These are phyloP conservation scores for Lepus oiostolus DNA, from an alignment of 2,797 vertebrate species.

Conservation along the genomic window DNA sequence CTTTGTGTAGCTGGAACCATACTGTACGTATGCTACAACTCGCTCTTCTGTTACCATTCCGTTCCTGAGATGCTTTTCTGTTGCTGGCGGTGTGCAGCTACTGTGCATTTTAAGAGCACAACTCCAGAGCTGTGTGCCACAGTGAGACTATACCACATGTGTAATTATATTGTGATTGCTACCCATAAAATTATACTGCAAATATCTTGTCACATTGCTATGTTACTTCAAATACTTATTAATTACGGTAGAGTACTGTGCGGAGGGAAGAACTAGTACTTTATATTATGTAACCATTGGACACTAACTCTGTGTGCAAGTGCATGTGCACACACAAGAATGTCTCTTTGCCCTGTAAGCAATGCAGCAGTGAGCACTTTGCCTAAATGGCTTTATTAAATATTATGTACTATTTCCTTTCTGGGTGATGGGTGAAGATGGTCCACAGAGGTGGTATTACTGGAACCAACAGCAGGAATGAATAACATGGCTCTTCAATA, in stretches of 20 bases:
- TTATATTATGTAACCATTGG: constrained; percentile 44
- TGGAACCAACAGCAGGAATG: not conserved
- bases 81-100: not conserved
- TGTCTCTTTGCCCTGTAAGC: constrained; percentile 47
- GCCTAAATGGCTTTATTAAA: constrained; percentile 45
- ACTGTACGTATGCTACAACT: not conserved
- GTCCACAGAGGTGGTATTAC: constrained; percentile 16
- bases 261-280: constrained; percentile 28
- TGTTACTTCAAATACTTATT: constrained; percentile 48
- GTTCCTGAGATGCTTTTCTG: not conserved
- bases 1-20: not conserved
- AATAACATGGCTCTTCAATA: constrained; percentile 27
- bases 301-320: not conserved
- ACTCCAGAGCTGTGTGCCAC: not conserved
- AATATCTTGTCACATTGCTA: constrained; percentile 44
- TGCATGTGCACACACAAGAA: not conserved
- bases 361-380: not conserved
- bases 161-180: constrained; percentile 15
- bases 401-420: constrained; percentile 53
- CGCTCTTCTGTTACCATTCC: not conserved
- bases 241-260: constrained; percentile 43
- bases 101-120: not conserved
- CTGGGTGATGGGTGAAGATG: not conserved
- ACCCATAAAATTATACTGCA: constrained; percentile 48
- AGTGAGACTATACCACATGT: not conserved